These are phyloP conservation scores for Terrapene triunguis DNA, from an alignment of 2,113 vertebrate species.

Conservation along the genomic window DNA sequence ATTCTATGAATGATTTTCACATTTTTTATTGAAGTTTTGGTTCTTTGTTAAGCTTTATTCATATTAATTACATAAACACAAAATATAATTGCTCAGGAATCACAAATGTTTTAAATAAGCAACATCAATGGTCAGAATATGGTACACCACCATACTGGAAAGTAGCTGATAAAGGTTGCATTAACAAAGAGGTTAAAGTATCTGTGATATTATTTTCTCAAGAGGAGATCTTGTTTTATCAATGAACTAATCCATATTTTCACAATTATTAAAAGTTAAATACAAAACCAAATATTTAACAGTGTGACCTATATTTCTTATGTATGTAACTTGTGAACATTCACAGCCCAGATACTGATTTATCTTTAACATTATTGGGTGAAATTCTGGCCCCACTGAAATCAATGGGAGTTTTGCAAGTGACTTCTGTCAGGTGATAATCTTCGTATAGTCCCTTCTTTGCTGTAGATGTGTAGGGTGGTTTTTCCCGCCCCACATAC, in stretches of 20 bases:
- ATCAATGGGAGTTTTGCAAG: background rate
- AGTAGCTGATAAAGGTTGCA: background rate
- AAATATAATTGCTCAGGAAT: background rate
- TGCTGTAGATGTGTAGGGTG: rapidly evolving
- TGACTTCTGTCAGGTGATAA: background rate
- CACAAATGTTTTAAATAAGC: background rate
- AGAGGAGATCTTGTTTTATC: background rate
- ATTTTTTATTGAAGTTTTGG: background rate
- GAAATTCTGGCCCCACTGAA: background rate
- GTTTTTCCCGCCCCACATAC: background rate
- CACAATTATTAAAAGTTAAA: background rate
- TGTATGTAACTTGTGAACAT: background rate
- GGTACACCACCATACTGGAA: background rate
- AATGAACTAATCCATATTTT: background rate
- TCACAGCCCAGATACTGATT: background rate
- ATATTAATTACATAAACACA: slow-evolving; percentile 36
- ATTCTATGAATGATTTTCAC: background rate
- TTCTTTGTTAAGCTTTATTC: slow-evolving; percentile 64
- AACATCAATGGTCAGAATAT: background rate
- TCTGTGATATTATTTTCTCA: background rate
- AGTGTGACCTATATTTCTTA: background rate
- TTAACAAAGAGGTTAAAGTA: background rate
- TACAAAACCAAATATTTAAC: background rate
- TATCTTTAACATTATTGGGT: background rate
- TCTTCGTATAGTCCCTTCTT: background rate